Percentiles rank a stretch among this genome's conserved stretches.
These are phyloP conservation scores for Drosophila prosaltans DNA, from an alignment of 1,140 invertebrate genomes.

Conservation along the genomic window DNA sequence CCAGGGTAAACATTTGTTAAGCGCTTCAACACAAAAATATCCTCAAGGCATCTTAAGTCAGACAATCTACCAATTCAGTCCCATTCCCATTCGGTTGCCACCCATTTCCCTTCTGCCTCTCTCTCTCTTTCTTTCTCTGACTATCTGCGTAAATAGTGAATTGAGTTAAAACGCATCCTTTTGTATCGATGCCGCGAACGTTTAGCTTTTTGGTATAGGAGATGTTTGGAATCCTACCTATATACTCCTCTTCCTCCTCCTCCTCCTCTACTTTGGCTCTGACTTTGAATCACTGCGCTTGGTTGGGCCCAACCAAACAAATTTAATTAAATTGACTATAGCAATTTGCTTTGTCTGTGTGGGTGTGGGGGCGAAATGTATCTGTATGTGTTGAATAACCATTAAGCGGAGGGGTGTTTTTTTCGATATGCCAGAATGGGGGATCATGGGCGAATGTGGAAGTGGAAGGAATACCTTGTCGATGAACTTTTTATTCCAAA, in stretches of 20 bases:
- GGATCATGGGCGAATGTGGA: too few relatives aligned
- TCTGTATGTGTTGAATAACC: conserved; percentile 19
- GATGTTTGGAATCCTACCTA: conserved; percentile 30
- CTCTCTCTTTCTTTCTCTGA: conserved; percentile 10
- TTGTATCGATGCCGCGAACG: conserved; percentile 68
- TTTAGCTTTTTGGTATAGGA: conserved; percentile 57
- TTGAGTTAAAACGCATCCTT: conserved; percentile 78
- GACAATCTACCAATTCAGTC: conserved; percentile 14
- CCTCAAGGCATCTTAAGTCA: conserved; percentile 45
- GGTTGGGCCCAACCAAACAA: conserved; percentile 70
- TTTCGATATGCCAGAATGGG: too few relatives aligned
- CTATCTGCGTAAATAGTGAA: conserved; percentile 67
- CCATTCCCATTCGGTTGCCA: neutral
- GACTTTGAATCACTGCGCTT: conserved; percentile 41
- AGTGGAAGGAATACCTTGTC: too few relatives aligned
- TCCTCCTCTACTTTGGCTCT: conserved; percentile 16
- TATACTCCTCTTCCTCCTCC: neutral
- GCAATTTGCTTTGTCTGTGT: conserved; percentile 72
- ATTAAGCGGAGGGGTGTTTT: conserved; percentile 43
- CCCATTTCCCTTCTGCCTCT: neutral
- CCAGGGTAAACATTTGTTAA: conserved; percentile 54
- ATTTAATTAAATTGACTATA: conserved; percentile 81
- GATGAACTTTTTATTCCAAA: too few relatives aligned
- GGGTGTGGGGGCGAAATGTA: neutral
- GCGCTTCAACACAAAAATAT: conserved; percentile 29